A percentile compares a stretch with the other conserved stretches of the same genome.
These are phyloP conservation scores for Acanthurus lineatus DNA, from an alignment of 2,797 vertebrate genomes.

Conservation along the genomic window DNA sequence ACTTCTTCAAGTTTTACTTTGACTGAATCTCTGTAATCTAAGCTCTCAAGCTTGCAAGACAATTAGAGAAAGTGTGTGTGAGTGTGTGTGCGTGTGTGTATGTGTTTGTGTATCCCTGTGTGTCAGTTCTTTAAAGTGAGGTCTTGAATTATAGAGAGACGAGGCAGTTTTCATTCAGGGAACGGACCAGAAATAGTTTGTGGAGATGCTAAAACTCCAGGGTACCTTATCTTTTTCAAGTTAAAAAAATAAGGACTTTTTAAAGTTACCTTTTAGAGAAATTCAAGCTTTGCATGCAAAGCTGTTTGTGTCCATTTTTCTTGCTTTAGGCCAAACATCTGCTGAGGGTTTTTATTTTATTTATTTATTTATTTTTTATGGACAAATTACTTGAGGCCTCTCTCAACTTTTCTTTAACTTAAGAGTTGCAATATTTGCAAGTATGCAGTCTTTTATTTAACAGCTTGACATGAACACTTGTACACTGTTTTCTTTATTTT, in stretches of 20 bases:
- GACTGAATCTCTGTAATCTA: constrained; percentile 14
- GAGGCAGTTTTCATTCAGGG: constrained; percentile 53
- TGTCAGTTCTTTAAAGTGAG: constrained; percentile 41
- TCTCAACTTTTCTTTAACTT: constrained; percentile 1
- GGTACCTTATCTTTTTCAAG: constrained; percentile 33
- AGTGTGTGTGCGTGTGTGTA: background rate
- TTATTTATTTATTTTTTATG: background rate
- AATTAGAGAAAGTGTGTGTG: constrained; percentile 18
- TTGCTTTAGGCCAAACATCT: background rate
- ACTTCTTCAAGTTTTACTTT: background rate
- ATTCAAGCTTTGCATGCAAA: background rate
- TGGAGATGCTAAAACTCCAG: constrained; percentile 37
- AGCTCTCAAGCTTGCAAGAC: background rate
- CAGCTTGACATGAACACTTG: background rate
- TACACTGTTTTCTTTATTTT: background rate
- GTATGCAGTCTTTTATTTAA: background rate
- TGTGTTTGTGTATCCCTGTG: constrained; percentile 34
- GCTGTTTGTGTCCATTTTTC: background rate
- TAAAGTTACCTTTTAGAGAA: constrained; percentile 29
- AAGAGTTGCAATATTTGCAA: background rate
- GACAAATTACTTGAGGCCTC: background rate
- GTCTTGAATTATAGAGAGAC: constrained; percentile 67
- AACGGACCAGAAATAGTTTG: constrained; percentile 60
- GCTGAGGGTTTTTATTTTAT: background rate
- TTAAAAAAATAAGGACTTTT: constrained; percentile 13